Conservation (phyloP, 2,888 invertebrate species). For the Trissolcus brochymenae region DNA sequence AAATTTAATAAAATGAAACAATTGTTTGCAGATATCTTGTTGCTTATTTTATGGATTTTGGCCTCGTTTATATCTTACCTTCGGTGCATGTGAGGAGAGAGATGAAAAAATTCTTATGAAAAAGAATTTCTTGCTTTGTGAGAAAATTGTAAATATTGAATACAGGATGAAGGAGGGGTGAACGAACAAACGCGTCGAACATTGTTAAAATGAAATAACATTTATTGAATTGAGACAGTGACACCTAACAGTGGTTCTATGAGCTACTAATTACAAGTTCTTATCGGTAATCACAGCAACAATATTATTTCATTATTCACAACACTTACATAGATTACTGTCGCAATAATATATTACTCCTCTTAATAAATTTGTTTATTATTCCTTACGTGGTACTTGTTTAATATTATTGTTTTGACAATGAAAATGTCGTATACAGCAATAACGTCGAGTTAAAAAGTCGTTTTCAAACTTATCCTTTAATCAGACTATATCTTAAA, state of each 20-base stretch:
- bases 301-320: slow-evolving; percentile 77
- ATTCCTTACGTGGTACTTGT: slow-evolving; percentile 70
- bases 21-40: slow-evolving; percentile 2
- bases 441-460: slow-evolving; percentile 46
- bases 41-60: slow-evolving; percentile 2
- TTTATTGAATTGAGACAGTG: slow-evolving; percentile 76
- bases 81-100: background rate
- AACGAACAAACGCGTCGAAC: slow-evolving; percentile 66
- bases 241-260: slow-evolving; percentile 75
- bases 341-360: slow-evolving; percentile 75
- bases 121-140: too few species aligned
- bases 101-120: background rate
- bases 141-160: too few species aligned
- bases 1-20: background rate
- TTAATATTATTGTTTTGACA: slow-evolving; percentile 68
- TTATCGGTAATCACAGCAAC: slow-evolving; percentile 77
- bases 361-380: slow-evolving; percentile 72
- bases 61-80: background rate
- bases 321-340: slow-evolving; percentile 77
- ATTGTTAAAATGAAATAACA: slow-evolving; percentile 75
- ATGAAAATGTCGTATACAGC: slow-evolving; percentile 55
- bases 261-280: slow-evolving; percentile 75
- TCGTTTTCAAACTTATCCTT: slow-evolving; percentile 8
- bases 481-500: slow-evolving; percentile 9
- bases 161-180: background rate